Base-by-base conservation (phyloP, 2,888 invertebrate genomes). In the Dasypolia templi region DNA sequence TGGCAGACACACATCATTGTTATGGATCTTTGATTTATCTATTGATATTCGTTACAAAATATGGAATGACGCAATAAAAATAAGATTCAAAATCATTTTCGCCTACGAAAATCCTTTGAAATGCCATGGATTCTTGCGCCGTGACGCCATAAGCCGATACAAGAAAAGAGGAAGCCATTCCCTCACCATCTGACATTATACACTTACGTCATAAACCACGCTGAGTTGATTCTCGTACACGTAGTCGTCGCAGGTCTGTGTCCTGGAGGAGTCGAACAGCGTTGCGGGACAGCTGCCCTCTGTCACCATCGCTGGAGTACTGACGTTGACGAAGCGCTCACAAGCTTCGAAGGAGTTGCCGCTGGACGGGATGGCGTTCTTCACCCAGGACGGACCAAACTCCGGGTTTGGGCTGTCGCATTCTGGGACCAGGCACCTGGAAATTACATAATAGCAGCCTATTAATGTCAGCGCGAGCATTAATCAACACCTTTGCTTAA, bases 191-290 rank as follows among this genome's bases (percentile, higher is more conserved):
- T 19, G 11, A 49, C 49, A n/a, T 51, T 51, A n/a, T 4, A 51
- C 22, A 92, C 95, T 94, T 75, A 96, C 96, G 81, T 95, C 95
- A 69, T 95, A 94, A 1, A 95, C 96, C 2, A 95, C 94, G 64
- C 92, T 94, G 53, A 93, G 87, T 6, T 89, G 90, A 70, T 96
- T 91, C 83, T 95, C 90, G 69, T 95, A 95, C 5, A 96, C 93
- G 42, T 92, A 93, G 0, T 77, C 82, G 4, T 92, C 85, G 72
- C 96, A 96, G 0, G 79, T 75, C 63, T 88, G 87, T 0, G 88
- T 91, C 3, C 74, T 81, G 6, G 87, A 75, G 9, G 72, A 79
- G 83, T 95, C 89, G 84, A 96, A 96, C 79, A 93, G 90, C 0
- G 82, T 75, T 0, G 92, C 89, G 1, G 95, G 95, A 42, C 96